Evolutionary conservation across 2,888 invertebrate genomes (phyloP), one percentile per base, ranked within the genome.

Genomic region (Parnassius orleans): DNA sequence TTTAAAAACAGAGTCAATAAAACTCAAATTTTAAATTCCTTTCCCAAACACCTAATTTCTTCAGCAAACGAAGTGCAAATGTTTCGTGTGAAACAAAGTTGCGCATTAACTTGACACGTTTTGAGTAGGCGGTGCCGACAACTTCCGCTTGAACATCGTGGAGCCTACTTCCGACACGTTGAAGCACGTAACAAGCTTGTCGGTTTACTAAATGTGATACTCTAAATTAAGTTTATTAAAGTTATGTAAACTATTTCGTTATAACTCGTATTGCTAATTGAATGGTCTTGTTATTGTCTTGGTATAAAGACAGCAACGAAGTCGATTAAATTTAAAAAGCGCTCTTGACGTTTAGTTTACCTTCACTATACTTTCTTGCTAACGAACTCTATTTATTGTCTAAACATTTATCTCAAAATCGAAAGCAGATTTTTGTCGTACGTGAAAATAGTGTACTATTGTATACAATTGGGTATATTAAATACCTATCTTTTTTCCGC

Each of bases 61-160:
- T 57, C 42, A 14, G 41, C 10, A 63, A 63, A 58, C 51, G 54
- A 50, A 59, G 59, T 11, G 44, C 46, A 41, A 43, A 56, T 56
- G 46, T 59, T 55, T 47, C 55, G 53, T 51, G 55, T 15, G 51
- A n/a, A 55, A 33, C 60, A 59, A 63, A 63, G 59, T 63, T 60
- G 60, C 59, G 63, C 59, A 52, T 55, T 63, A 63, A 63, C 63
- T 63, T 60, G 63, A 60, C 63, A 63, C 52, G 63, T 56, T 63
- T 56, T 55, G 55, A 63, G 58, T 58, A 54, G 63, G 58, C 59
- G 54, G 50, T 46, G 59, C 61, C 57, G 56, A 57, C 56, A 57
- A 63, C 63, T 63, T 63, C 63, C 56, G 63, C 52, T 41, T 55
- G 55, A 59, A 53, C 63, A 60, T 53, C 47, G 56, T 56, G 47